These are phyloP conservation scores for Hyposoter didymator DNA, from an alignment of 2,888 invertebrate species.

Conservation along the genomic window DNA sequence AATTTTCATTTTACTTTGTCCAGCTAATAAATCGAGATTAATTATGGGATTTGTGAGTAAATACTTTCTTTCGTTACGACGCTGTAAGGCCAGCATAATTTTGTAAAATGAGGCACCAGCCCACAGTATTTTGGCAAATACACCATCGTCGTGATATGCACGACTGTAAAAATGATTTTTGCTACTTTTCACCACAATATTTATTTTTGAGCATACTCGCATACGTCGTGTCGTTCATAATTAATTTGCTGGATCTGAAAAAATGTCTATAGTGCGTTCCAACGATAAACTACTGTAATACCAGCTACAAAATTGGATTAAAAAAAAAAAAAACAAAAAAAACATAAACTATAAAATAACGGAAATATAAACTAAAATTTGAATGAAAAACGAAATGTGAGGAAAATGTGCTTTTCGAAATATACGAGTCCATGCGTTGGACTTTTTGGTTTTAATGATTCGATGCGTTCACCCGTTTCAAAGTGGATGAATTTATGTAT, in stretches of 20 bases:
- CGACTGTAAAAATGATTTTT: slow-evolving; percentile 20
- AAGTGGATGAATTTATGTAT: not conserved
- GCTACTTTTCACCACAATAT: not conserved
- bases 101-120: not conserved
- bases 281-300: slow-evolving; percentile 55
- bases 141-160: slow-evolving; percentile 31
- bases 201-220: slow-evolving; percentile 24
- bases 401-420: slow-evolving; percentile 10
- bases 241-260: slow-evolving; percentile 62
- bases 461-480: not conserved
- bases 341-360: slow-evolving; percentile 15
- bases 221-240: slow-evolving; percentile 21
- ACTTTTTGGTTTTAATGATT: not conserved
- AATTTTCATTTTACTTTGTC: slow-evolving; percentile 23
- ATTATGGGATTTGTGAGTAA: not conserved
- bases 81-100: not conserved
- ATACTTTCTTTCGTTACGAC: not conserved
- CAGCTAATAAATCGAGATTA: not conserved
- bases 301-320: slow-evolving; percentile 23
- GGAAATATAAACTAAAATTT: not conserved
- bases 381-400: slow-evolving; percentile 4
- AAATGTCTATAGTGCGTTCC: slow-evolving; percentile 61
- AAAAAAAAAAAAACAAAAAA: not conserved
- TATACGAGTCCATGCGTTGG: not conserved
- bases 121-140: slow-evolving; percentile 44